Evolutionary conservation across 1,140 invertebrate species (phyloP), one percentile per base, ranked within the genome.

Genomic region (Antheraea pernyi): DNA sequence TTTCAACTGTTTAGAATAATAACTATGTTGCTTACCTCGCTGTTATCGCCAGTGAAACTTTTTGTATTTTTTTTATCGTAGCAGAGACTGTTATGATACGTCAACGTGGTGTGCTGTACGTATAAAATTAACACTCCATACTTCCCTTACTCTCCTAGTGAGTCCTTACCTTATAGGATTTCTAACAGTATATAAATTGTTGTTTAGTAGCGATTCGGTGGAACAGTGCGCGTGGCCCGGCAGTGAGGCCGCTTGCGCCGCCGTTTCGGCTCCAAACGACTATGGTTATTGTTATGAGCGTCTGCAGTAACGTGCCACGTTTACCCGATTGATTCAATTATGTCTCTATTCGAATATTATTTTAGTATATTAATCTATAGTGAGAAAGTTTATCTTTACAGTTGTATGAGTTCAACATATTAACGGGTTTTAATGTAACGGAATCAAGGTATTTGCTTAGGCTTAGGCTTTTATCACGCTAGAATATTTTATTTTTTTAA

Each of bases 181-280:
- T 53, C 46, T 13, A 53, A 16, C 46, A 53, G 46, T 53, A 53
- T 53, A 53, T 53, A 53, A 53, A 53, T 53, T 53, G 46, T 53
- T 16, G 16, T 53, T n/a, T n/a, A n/a, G n/a, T n/a, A n/a, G n/a
- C n/a, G 46, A 53, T 53, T 53, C 13, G 46, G 46, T 16, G 9
- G 46, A 53, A 16, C 11, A 53, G 46, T 53, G 16, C 46, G 11
- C 46, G 11, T 53, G 46, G 11, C 46, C 13, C 46, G 46, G 11
- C 1, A 16, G 46, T 53, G 16, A 13, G 0, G 13, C 16, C 46
- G 46, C 46, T 7, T 42, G 39, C 11, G 39, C 7, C 11, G 39
- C 7, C 39, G 39, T 53, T 53, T n/a, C 11, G 1, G 16, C 46
- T 16, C 46, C 0, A 53, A 53, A 53, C 16, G 46, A 16, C 46